Base-by-base conservation (phyloP, 2,113 vertebrate species). In the Odobenus rosmarus region DNA sequence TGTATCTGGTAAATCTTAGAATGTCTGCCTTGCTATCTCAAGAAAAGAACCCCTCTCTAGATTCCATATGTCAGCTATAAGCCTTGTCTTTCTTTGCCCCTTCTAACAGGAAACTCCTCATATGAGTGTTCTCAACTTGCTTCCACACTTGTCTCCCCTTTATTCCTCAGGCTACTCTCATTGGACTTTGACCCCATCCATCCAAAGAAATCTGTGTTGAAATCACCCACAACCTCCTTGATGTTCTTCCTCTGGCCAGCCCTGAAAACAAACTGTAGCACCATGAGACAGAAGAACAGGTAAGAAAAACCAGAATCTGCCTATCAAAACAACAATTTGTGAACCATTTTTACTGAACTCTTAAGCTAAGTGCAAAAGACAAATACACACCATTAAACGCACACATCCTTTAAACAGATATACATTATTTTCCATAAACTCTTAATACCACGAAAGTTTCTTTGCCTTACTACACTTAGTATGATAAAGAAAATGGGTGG, bases 401-500 rank as follows among this genome's bases (percentile, higher is more conserved):
- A 71, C 1, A 69, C 3, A 69, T 90, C 4, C 28, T 61, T 91
- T 84, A 62, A 28, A 76, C n/a, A 91, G 4, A 57, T 26, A 53
- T 26, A 46, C 26, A 76, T 67, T 95, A 84, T 67, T 83, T 95
- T 80, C 57, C 67, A 55, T 57, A 89, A 93, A 96, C 24, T 21
- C 31, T 87, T 79, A 88, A 57, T 59, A 24, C 16, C 49, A 74
- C 10, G 33, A 46, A 71, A 76, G 12, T 94, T 90, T 94, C 9
- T 88, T 96, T 90, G 53, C 39, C n/a, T 93, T 74, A 83, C 42
- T 93, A 86, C 14, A 90, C 5, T 90, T 83, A 71, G 59, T 92
- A 13, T 31, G 9, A 51, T 93, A 49, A 82, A 79, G 72, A 88
- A 83, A 96, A 88, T 14, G 53, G 51, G 33, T 62, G 51, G 31